Evolutionary conservation across 92 coral and sea anemone species (phyloP).

Genomic region (Epizoanthus stellaris): DNA sequence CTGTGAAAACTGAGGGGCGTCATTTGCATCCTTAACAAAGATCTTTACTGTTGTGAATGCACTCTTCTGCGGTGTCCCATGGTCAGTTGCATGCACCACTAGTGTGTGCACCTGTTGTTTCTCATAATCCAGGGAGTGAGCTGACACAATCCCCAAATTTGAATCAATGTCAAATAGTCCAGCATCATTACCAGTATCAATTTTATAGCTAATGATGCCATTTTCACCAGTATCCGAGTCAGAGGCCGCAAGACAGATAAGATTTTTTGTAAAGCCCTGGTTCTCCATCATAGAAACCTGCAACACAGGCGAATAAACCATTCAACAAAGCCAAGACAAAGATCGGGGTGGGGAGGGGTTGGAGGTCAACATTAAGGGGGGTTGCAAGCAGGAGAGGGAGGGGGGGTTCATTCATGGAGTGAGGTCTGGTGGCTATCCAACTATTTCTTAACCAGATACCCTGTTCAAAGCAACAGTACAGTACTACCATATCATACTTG

Average conservation of each 20-base stretch:
- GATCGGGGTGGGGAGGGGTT: no score
- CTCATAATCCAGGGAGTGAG: constrained; percentile 84
- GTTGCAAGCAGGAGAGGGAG: no score
- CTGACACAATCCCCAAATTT: constrained; percentile 73
- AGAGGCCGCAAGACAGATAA: constrained; percentile 82
- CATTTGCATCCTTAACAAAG: constrained; percentile 83
- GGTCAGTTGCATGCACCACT: constrained; percentile 80
- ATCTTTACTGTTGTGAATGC: constrained; percentile 65
- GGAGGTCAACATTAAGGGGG: no score
- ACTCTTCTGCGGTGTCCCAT: constrained; percentile 71
- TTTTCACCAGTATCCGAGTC: constrained; percentile 79
- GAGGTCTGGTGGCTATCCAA: no score
- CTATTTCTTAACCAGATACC: no score
- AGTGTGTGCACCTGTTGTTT: constrained; percentile 56
- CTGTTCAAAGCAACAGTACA: no score
- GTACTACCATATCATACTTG: no score
- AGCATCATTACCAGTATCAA: constrained; percentile 60
- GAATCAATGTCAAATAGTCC: constrained; percentile 77
- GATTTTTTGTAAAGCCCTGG: constrained; percentile 73
- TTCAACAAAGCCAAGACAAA: no score
- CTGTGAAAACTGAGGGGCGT: constrained; percentile 82
- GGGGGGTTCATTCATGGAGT: no score
- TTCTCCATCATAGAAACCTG: constrained; percentile 87
- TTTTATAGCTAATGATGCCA: constrained; percentile 69
- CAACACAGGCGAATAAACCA: neutral